Evolutionary conservation across 2,888 invertebrate genomes (phyloP).

Genomic region (Craniophora ligustri): DNA sequence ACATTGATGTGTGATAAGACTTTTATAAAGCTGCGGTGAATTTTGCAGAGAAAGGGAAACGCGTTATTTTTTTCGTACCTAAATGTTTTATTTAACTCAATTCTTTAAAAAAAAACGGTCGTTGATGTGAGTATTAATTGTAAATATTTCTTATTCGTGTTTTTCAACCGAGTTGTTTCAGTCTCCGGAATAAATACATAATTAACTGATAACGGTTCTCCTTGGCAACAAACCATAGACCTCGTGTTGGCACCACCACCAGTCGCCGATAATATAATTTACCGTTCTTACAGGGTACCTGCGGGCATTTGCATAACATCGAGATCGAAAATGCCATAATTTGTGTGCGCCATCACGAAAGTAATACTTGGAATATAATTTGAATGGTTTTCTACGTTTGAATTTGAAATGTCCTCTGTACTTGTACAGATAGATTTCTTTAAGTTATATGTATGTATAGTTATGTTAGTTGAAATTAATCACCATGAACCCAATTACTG

Average conservation of each 20-base stretch:
- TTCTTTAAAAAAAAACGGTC: no score
- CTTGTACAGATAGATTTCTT: no score
- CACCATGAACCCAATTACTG: no score
- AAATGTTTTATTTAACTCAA: no score
- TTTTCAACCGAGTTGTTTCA: no score
- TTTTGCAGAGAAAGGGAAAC: conserved; percentile 5
- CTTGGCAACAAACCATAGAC: conserved; percentile 42
- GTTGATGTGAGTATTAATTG: no score
- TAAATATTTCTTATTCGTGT: no score
- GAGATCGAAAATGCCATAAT: conserved; percentile 59
- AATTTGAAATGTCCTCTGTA: no score
- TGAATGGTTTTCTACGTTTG: conserved; percentile 34
- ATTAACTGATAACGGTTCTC: conserved; percentile 23
- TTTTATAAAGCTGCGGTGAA: neutral
- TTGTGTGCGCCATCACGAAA: conserved; percentile 58
- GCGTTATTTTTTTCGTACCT: neutral
- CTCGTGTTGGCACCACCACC: conserved; percentile 31
- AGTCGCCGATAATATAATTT: conserved; percentile 57
- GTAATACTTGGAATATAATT: conserved; percentile 41
- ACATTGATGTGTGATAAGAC: conserved; percentile 40
- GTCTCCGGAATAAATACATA: conserved; percentile 3
- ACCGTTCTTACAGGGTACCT: conserved; percentile 30
- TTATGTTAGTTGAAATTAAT: no score
- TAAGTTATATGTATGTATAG: no score
- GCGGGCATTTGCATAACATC: conserved; percentile 63